Evolutionary conservation across 2,797 vertebrate genomes (phyloP).

Genomic region (Euthynnus affinis): DNA sequence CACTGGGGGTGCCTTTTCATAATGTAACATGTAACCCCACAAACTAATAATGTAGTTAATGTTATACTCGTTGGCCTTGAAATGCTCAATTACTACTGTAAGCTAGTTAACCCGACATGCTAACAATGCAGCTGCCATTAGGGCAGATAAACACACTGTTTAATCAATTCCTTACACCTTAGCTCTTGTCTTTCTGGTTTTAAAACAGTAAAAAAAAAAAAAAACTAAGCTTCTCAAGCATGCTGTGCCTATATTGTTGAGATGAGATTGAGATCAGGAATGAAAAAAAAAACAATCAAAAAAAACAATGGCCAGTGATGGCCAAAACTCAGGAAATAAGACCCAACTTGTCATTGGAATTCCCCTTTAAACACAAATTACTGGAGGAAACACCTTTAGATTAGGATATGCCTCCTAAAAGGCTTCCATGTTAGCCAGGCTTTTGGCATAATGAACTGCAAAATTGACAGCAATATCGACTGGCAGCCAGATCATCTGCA

Average conservation of each 20-base stretch:
- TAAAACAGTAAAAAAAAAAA: no score
- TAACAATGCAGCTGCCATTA: not conserved
- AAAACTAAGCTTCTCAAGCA: not conserved
- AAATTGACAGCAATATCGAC: not conserved
- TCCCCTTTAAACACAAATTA: not conserved
- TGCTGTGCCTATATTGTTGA: not conserved
- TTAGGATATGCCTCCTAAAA: not conserved
- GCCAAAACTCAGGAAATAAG: not conserved
- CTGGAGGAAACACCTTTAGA: not conserved
- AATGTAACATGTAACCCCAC: not conserved
- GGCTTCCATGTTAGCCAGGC: not conserved
- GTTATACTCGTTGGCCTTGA: not conserved
- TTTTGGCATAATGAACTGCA: constrained; percentile 14
- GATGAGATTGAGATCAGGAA: not conserved
- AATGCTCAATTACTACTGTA: not conserved
- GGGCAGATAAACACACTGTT: no score
- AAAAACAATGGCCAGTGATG: not conserved
- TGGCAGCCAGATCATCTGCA: constrained; percentile 38
- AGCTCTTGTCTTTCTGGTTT: not conserved
- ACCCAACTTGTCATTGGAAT: not conserved
- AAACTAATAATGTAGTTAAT: not conserved
- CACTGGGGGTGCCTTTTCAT: not conserved
- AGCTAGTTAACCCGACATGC: not conserved
- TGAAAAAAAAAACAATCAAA: no score
- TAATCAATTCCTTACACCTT: not conserved